Evolutionary conservation across 2,888 invertebrate species (phyloP).

Genomic region (Orthosia gracilis): DNA sequence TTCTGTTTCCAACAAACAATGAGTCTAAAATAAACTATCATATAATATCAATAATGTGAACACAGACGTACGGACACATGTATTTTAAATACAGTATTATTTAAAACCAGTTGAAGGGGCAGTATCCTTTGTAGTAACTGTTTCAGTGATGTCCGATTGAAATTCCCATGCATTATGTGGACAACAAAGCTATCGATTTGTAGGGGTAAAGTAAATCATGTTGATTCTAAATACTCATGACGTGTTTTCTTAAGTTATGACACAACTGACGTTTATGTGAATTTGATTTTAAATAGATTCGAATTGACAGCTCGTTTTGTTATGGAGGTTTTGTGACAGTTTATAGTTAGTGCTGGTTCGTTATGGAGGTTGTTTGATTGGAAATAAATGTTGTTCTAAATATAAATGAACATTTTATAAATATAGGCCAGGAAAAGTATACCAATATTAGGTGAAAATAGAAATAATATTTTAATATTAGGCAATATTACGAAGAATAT

Average conservation of each 20-base stretch:
- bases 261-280: constrained; percentile 83
- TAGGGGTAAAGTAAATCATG: constrained; percentile 79
- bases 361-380: neutral
- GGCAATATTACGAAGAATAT: neutral
- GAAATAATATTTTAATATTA: no score
- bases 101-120: constrained; percentile 86
- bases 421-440: neutral
- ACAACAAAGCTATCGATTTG: constrained; percentile 85
- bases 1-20: constrained; percentile 74
- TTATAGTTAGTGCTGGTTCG: no score
- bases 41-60: constrained; percentile 91
- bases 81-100: constrained; percentile 90
- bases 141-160: constrained; percentile 80
- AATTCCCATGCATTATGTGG: constrained; percentile 85
- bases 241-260: constrained; percentile 86
- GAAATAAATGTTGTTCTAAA: neutral
- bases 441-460: neutral
- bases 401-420: neutral
- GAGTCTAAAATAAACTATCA: constrained; percentile 88
- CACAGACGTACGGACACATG: constrained; percentile 87
- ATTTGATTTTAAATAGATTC: constrained; percentile 79
- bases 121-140: constrained; percentile 65
- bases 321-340: constrained; percentile 12
- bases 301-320: constrained; percentile 69
- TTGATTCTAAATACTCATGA: constrained; percentile 84